A percentile compares a stretch with the other conserved stretches of the same genome.
These are phyloP conservation scores for Diorhabda carinulata DNA, from an alignment of 1,140 invertebrate genomes.

Conservation along the genomic window DNA sequence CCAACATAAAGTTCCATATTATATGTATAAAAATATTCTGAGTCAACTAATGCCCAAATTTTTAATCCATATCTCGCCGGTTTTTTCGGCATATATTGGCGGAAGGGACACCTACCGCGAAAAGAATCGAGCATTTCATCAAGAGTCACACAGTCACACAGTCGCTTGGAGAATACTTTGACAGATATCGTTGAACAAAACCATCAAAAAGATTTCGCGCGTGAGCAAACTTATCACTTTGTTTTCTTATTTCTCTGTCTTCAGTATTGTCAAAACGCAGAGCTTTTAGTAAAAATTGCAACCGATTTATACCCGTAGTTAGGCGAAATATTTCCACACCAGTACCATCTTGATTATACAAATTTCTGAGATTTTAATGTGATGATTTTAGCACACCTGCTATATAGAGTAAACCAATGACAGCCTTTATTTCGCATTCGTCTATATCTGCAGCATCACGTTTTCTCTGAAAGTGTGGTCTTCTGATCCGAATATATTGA, in stretches of 20 bases:
- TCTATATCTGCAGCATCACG: slow-evolving; percentile 12
- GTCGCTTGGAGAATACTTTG: too few relatives aligned
- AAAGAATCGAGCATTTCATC: background rate
- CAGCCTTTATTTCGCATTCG: slow-evolving; percentile 14
- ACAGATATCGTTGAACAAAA: too few relatives aligned
- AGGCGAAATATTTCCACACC: slow-evolving; percentile 43
- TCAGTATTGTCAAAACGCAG: slow-evolving; percentile 35
- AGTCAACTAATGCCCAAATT: slow-evolving; percentile 25
- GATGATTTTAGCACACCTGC: slow-evolving; percentile 49
- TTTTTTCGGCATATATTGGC: too few relatives aligned
- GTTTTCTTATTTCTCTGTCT: slow-evolving; percentile 29
- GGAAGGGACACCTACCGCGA: slow-evolving; percentile 1
- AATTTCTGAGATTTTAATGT: slow-evolving; percentile 47
- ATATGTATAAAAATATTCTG: slow-evolving; percentile 36
- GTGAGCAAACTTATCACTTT: too few relatives aligned
- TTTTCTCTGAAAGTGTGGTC: slow-evolving; percentile 6
- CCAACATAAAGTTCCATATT: slow-evolving; percentile 41
- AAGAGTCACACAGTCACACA: background rate
- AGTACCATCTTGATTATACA: slow-evolving; percentile 45
- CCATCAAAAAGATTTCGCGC: too few relatives aligned
- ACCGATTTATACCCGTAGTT: slow-evolving; percentile 17
- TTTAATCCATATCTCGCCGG: slow-evolving; percentile 47
- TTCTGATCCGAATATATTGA: slow-evolving; percentile 12
- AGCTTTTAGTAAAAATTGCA: slow-evolving; percentile 21
- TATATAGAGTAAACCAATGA: slow-evolving; percentile 51